phyloP scores from a whole-genome alignment of 1,140 invertebrate genomes.

The Orchestia grillus region DNA sequence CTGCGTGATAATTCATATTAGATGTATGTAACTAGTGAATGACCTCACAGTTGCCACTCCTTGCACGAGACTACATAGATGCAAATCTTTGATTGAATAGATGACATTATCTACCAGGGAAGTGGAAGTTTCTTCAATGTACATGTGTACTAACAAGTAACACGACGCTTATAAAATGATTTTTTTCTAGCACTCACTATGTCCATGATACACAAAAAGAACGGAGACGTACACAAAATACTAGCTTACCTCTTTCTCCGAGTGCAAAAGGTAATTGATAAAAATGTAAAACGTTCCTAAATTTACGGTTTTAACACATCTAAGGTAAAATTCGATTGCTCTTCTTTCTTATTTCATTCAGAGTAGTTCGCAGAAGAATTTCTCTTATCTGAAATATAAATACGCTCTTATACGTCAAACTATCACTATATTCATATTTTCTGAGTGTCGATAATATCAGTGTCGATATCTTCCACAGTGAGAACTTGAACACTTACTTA shows the following conservation, averaged over 20 bases:
- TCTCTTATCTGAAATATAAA: background rate
- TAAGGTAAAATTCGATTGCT: background rate
- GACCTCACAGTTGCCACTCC: background rate
- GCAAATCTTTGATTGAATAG: background rate
- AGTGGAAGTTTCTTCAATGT: background rate
- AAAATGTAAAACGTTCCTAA: background rate
- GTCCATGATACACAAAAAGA: background rate
- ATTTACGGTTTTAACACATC: background rate
- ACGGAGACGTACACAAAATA: background rate
- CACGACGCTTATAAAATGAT: background rate
- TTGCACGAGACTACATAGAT: background rate
- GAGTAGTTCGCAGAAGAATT: background rate
- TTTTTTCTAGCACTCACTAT: background rate
- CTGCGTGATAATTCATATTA: background rate
- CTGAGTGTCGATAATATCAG: background rate
- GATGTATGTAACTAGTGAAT: background rate
- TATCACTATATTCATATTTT: background rate
- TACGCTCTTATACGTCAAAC: background rate
- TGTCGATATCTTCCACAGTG: background rate
- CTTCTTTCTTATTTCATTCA: background rate
- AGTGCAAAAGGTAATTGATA: conserved; percentile 9
- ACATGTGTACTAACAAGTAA: background rate
- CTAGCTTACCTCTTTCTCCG: background rate
- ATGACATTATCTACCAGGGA: background rate
- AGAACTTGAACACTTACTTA: background rate